Conservation (phyloP, 2,888 invertebrate species). For the Sinhomidia bicolor region DNA sequence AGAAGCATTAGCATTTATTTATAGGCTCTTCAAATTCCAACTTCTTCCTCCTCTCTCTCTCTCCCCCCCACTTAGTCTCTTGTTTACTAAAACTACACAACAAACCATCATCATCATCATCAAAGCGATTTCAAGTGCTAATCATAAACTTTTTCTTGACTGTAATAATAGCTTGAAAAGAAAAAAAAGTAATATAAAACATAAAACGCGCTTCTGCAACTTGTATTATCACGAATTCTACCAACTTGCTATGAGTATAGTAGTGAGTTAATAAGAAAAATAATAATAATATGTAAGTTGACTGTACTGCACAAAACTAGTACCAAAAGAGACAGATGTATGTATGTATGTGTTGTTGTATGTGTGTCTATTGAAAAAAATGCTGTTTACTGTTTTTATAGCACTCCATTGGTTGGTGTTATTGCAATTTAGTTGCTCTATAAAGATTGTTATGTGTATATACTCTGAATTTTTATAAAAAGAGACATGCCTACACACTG, state of each 20-base stretch:
- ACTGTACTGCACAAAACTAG: not conserved
- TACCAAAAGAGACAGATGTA: not conserved
- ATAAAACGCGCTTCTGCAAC: not conserved
- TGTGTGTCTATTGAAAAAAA: not conserved
- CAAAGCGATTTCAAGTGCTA: slow-evolving; percentile 50
- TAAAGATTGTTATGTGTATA: not conserved
- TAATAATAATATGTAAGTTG: no score
- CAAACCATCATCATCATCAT: slow-evolving; percentile 33
- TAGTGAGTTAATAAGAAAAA: slow-evolving; percentile 2
- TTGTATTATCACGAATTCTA: not conserved
- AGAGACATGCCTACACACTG: no score
- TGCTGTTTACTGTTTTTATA: slow-evolving; percentile 22
- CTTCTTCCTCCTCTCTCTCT: slow-evolving; percentile 36
- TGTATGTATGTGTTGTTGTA: not conserved
- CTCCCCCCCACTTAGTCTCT: slow-evolving; percentile 24
- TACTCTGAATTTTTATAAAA: not conserved
- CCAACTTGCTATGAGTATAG: not conserved
- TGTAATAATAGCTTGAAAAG: slow-evolving; percentile 52
- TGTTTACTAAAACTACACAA: slow-evolving; percentile 54
- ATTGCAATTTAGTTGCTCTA: slow-evolving; percentile 11
- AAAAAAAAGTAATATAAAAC: slow-evolving; percentile 6
- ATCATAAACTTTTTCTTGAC: slow-evolving; percentile 67
- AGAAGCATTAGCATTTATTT: slow-evolving; percentile 64
- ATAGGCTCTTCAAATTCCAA: slow-evolving; percentile 55
- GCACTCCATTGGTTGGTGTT: slow-evolving; percentile 32